A percentile compares a stretch with the other conserved stretches of the same genome.
phyloP scores from a whole-genome alignment of 1,140 invertebrate genomes.

The Orchesella cincta region DNA sequence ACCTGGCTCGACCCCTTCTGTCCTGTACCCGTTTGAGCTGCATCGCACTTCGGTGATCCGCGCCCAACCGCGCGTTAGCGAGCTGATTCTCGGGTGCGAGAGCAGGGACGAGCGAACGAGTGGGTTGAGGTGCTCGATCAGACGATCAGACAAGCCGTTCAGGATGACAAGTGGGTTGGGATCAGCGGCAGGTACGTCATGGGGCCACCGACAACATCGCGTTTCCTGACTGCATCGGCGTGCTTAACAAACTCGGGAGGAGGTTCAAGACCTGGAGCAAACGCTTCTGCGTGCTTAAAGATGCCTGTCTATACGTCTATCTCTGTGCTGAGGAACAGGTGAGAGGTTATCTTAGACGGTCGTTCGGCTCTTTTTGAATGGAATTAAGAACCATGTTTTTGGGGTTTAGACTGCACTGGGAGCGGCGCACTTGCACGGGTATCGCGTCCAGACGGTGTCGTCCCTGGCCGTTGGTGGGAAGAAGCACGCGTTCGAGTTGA shows the following conservation, averaged over 20 bases:
- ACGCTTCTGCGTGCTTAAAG: conserved; percentile 91
- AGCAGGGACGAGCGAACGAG: neutral
- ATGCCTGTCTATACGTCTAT: conserved; percentile 93
- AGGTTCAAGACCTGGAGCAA: conserved; percentile 80
- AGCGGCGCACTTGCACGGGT: conserved; percentile 90
- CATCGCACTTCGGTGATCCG: neutral
- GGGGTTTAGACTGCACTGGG: conserved; percentile 62
- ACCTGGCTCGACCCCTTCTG: conserved; percentile 67
- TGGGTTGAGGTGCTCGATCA: conserved; percentile 12
- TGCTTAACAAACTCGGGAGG: conserved; percentile 74
- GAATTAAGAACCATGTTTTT: no score
- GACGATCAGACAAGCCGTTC: conserved; percentile 40
- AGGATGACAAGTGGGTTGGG: conserved; percentile 78
- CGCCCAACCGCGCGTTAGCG: neutral
- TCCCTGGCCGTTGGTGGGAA: conserved; percentile 67
- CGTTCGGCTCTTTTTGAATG: neutral
- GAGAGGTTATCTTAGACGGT: neutral
- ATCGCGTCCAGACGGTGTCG: conserved; percentile 78
- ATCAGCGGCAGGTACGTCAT: conserved; percentile 59
- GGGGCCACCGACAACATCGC: conserved; percentile 64
- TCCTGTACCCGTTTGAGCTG: conserved; percentile 40
- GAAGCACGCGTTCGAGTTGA: conserved; percentile 82
- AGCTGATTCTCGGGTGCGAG: conserved; percentile 17
- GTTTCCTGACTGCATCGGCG: conserved; percentile 86
- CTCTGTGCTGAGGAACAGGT: conserved; percentile 42